Percentiles rank a stretch among this genome's conserved stretches.
These are phyloP conservation scores for Dolichoris vasculosae DNA, from an alignment of 1,140 invertebrate genomes.

Conservation along the genomic window DNA sequence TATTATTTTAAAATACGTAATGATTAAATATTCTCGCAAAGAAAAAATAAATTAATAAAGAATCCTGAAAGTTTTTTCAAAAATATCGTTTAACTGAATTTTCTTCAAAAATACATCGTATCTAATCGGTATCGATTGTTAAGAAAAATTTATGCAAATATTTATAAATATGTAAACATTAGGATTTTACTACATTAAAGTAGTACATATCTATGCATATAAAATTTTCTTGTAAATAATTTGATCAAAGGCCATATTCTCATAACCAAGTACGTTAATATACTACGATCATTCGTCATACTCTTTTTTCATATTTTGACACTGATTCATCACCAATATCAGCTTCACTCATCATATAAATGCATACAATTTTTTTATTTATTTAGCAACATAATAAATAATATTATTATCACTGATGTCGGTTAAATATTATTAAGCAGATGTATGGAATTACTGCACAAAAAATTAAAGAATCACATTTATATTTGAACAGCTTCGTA, in stretches of 20 bases:
- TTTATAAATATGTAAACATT: no score
- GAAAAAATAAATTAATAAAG: no score
- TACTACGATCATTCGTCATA: background rate
- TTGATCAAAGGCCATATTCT: slow-evolving; percentile 42
- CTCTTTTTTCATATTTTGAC: background rate
- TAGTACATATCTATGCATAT: background rate
- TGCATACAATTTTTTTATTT: background rate
- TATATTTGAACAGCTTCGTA: background rate
- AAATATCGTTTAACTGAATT: no score
- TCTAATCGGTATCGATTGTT: no score
- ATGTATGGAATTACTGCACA: slow-evolving; percentile 20
- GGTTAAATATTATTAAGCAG: slow-evolving; percentile 21
- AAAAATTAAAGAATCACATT: background rate
- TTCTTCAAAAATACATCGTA: no score
- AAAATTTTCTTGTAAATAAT: background rate
- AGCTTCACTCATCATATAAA: background rate
- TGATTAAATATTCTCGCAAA: no score
- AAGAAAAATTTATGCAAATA: no score
- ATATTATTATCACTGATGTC: slow-evolving; percentile 16
- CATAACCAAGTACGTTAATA: background rate
- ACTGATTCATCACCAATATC: background rate
- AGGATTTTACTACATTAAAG: no score
- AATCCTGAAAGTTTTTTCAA: no score
- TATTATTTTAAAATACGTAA: no score
- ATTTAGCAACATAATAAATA: slow-evolving; percentile 13